Base-by-base conservation (phyloP, 1,140 invertebrate species). In the Mya arenaria region DNA sequence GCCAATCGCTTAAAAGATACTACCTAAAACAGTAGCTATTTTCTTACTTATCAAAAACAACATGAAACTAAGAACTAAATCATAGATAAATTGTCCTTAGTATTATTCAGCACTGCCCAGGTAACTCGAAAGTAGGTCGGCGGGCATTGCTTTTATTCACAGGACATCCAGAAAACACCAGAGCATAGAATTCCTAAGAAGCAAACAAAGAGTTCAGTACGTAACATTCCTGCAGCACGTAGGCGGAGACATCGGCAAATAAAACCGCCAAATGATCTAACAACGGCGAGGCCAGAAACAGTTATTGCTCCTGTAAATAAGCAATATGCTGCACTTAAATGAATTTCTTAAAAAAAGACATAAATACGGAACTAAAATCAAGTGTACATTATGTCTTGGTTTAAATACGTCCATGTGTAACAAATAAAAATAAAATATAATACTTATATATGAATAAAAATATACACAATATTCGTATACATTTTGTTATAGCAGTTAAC, bases 221-320 rank as follows among this genome's bases (percentile, higher is more conserved):
- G 39, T 1, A 75, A 39, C 72, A 75, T 75, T 25, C 72, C 72
- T 34, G 32, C 25, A 23, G 63, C 72, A 36, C 63, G 60, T 44
- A 75, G 55, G 30, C 39, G 19, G 23, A 75, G 63, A 75, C 58
- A 63, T 4, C 72, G 56, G 28, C 72, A 75, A 13, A 75, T 5
- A 19, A 41, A 5, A 62, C 72, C 72, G 30, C 72, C 72, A 44
- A 62, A 75, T 17, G 30, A 10, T 1, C 39, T 44, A 2, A 56
- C 72, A 2, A 56, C 72, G 10, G 72, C 37, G 23, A 75, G 55
- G 34, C 72, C 72, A 25, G 48, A n/a, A 8, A 75, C 28, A 32
- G 56, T 36, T 1, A 58, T 32, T n/a, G 56, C 55, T 1, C 68
- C 68, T 75, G n/a, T 32, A 23, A 37, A 68, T 41, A 37, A 39